These are phyloP conservation scores for Myrmophylax atrothorax DNA, from an alignment of 2,113 vertebrate genomes.

Conservation along the genomic window DNA sequence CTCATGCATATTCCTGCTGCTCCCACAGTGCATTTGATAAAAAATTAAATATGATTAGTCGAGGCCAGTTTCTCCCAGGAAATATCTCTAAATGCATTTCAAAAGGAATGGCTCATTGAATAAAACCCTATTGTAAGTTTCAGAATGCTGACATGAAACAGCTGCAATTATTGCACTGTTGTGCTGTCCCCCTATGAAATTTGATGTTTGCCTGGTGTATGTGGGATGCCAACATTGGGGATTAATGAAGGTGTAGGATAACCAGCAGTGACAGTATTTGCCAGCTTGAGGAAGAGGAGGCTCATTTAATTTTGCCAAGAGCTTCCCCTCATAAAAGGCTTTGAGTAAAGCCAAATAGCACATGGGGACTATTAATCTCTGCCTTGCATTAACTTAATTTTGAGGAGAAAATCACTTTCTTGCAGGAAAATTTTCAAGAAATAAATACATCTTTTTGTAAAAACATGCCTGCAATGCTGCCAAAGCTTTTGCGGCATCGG, in stretches of 20 bases:
- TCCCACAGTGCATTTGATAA: slow-evolving; percentile 9
- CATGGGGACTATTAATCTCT: slow-evolving; percentile 17
- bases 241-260: neutral
- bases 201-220: slow-evolving; percentile 13
- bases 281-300: slow-evolving; percentile 5
- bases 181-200: slow-evolving; percentile 44
- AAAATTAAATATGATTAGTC: slow-evolving; percentile 28
- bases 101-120: slow-evolving; percentile 37
- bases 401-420: slow-evolving; percentile 25
- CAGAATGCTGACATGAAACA: slow-evolving; percentile 29
- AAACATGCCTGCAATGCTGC: neutral
- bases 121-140: slow-evolving; percentile 26
- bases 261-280: neutral
- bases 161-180: slow-evolving; percentile 33
- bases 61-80: slow-evolving; percentile 21
- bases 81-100: neutral
- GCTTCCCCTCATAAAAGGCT: slow-evolving; percentile 38
- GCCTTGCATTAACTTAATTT: slow-evolving; percentile 47
- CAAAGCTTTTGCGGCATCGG: neutral
- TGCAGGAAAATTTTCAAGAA: slow-evolving; percentile 29
- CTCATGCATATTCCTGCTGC: slow-evolving; percentile 1
- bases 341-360: slow-evolving; percentile 28
- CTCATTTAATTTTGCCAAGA: slow-evolving; percentile 45
- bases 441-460: neutral
- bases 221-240: neutral